phyloP scores from a whole-genome alignment of 2,888 invertebrate species.

The Thumatha senex region DNA sequence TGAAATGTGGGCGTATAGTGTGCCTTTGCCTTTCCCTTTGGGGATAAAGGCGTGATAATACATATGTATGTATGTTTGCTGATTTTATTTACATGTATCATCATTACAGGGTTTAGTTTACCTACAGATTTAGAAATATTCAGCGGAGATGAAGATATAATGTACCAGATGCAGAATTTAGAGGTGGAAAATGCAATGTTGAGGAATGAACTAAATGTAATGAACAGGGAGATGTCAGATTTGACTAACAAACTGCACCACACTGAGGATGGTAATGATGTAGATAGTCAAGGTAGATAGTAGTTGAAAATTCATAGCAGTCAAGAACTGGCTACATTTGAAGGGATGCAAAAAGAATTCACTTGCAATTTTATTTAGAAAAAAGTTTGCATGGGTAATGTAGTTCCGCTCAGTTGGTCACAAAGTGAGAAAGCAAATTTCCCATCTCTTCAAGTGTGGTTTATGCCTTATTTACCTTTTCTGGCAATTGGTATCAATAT shows the following conservation, averaged over 20 bases:
- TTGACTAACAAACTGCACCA: conserved; percentile 55
- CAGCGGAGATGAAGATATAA: conserved; percentile 43
- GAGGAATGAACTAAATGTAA: conserved; percentile 72
- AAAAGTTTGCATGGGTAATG: background rate
- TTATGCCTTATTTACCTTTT: too few species aligned
- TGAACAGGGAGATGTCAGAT: conserved; percentile 66
- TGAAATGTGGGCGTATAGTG: too few species aligned
- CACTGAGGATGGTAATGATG: conserved; percentile 68
- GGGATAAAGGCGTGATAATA: too few species aligned
- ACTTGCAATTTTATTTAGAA: too few species aligned
- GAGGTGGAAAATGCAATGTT: conserved; percentile 76
- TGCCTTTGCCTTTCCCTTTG: too few species aligned
- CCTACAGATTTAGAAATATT: conserved; percentile 58
- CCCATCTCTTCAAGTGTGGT: too few species aligned
- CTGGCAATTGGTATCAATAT: too few species aligned
- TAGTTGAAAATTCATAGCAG: background rate
- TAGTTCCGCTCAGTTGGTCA: background rate
- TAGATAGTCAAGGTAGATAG: conserved; percentile 34
- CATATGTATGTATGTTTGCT: too few species aligned
- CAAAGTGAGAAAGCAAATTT: too few species aligned
- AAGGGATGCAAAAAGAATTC: too few species aligned
- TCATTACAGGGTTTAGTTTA: conserved; percentile 60
- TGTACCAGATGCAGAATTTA: conserved; percentile 64
- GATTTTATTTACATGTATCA: too few species aligned
- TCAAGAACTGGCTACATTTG: background rate